Evolutionary conservation across 2,797 vertebrate species (phyloP), one percentile per base, ranked within the genome.

Genomic region (Amphiprion clarkii): DNA sequence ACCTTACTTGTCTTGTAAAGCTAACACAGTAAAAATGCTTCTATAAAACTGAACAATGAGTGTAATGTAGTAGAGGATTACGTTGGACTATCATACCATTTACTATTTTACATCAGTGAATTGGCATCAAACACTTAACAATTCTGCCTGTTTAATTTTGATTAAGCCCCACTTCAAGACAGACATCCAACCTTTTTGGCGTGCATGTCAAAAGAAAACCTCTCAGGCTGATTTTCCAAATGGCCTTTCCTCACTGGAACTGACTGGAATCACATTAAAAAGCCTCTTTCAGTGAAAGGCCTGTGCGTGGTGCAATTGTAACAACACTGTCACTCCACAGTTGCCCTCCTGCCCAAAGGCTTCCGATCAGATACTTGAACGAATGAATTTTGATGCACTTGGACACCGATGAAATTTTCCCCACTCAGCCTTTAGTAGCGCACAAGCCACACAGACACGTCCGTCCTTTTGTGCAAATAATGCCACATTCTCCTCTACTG

Each of bases 341-440:
- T 59, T 57, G 53, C 52, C 42, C 71, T 68, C 36, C 29, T 58
- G 62, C 60, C 63, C 46, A 60, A 53, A 74, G 57, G 56, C 66
- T 52, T 65, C 19, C 51, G 23, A 83, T 85, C 73, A 83, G 68
- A 86, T 72, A 42, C 46, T 25, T 46, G 61, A 60, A 65, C 53
- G 69, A 65, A 83, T 71, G 1, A 59, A 49, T 83, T 59, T 76
- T 58, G 25, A 81, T 63, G 52, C 69, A 55, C 25, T 40, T 59
- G 52, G 69, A 81, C 62, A 66, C 48, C 69, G 67, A 78, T 70
- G 46, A 63, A 78, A 77, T 72, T 81, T 84, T 61, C 40, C 54
- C 31, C 58, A 57, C 27, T 6, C 56, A 46, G 67, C 63, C 67
- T 75, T 79, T 64, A 56, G 40, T 40, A 7, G 48, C 67, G 69